Percentiles rank a stretch among this genome's conserved stretches.
These are phyloP conservation scores for Theocolax elegans DNA, from an alignment of 1,140 invertebrate genomes.

Conservation along the genomic window DNA sequence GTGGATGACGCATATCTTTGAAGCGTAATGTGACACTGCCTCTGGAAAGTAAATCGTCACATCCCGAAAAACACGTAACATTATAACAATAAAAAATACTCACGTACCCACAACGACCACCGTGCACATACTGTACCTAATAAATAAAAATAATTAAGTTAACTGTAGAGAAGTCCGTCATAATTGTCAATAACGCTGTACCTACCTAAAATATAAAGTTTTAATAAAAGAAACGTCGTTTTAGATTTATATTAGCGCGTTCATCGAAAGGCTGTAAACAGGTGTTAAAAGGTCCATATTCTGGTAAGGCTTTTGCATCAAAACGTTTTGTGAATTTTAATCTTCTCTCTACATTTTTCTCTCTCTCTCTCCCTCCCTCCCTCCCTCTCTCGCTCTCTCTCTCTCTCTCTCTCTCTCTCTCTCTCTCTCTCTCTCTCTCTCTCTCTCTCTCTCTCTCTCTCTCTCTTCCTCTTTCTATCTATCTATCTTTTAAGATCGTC, in stretches of 20 bases:
- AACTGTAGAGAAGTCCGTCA: constrained; percentile 55
- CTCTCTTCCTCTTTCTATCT: background rate
- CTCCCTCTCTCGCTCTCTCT: too few relatives aligned
- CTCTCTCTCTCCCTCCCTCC: too few relatives aligned
- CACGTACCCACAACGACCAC: constrained; percentile 56
- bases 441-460: too few relatives aligned
- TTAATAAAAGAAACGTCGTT: background rate
- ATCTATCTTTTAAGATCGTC: background rate
- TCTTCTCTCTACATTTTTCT: too few relatives aligned
- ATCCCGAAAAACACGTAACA: background rate
- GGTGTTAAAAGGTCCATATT: constrained; percentile 10
- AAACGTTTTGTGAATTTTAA: too few relatives aligned
- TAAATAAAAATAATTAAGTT: constrained; percentile 48
- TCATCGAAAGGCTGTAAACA: constrained; percentile 10
- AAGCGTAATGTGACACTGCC: constrained; percentile 50
- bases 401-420: too few relatives aligned
- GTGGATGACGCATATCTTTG: constrained; percentile 51
- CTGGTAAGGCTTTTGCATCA: background rate
- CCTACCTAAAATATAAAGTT: constrained; percentile 44
- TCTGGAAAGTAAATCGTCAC: constrained; percentile 32
- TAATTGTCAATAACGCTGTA: constrained; percentile 63
- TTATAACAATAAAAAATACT: background rate
- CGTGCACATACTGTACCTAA: constrained; percentile 63
- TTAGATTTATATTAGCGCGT: constrained; percentile 9
- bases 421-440: too few relatives aligned